Evolutionary conservation across 2,797 vertebrate genomes (phyloP), one percentile per base, ranked within the genome.

Genomic region (Sebastes steindachneri): DNA sequence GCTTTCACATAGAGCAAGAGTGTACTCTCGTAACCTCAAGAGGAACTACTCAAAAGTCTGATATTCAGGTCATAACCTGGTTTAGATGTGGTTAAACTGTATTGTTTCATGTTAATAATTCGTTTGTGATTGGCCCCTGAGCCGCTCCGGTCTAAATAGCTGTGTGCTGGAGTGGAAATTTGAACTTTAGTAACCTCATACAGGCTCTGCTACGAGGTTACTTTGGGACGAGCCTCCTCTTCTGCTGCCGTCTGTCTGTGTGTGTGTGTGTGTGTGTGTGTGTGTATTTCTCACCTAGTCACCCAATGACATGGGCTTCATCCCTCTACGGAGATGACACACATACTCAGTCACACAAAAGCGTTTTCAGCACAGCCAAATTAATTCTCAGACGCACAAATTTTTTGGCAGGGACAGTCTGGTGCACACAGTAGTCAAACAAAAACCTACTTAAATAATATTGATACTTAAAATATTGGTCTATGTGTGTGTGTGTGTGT

Each of bases 151-250:
- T 73, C 54, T 73, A 72, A 82, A 80, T 69, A 64, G 45, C 33
- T 73, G 74, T 45, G 28, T 33, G 58, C 53, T 74, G 31, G n/a
- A 82, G 66, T 25, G 3, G 54, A 88, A 79, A 75, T 14, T 58
- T 93, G 88, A 90, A 94, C 92, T 88, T 23, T 45, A 92, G 91
- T 93, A 92, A 94, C 91, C 92, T 83, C 28, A 37, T 1, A 15
- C 77, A 75, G 75, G 41, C 82, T 89, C 23, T 5, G 35, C 51
- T 48, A 6, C 2, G 19, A 89, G 91, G 91, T 94, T 92, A 94
- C 83, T 92, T 21, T 14, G 3, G 79, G 80, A 69, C 81, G n/a
- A 53, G 41, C 41, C 41, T 78, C 57, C 63, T 77, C 19, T 25
- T 75, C 55, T 77, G 58, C 68, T 81, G 54, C 21, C 25, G 66